phyloP scores from a whole-genome alignment of 2,113 vertebrate species.

The Pteronura brasiliensis region DNA sequence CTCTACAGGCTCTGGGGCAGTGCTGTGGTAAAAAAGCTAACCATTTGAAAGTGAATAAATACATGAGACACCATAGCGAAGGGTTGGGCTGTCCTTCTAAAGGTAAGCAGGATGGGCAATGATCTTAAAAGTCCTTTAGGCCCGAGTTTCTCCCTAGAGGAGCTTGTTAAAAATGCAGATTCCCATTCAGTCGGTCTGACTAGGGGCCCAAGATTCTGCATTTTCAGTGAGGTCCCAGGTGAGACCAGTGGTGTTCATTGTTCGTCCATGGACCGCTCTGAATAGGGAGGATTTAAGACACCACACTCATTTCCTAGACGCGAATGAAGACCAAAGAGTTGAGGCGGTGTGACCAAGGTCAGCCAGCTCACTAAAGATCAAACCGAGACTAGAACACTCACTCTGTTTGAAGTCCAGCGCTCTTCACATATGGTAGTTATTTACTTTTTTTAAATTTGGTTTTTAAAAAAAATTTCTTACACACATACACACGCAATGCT shows the following conservation, averaged over 20 bases:
- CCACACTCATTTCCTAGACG: not conserved
- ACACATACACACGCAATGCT: not conserved
- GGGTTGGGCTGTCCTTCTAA: not conserved
- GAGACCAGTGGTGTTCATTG: rapidly evolving
- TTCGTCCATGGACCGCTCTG: rapidly evolving
- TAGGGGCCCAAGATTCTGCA: not conserved
- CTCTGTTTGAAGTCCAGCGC: not conserved
- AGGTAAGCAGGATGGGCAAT: not conserved
- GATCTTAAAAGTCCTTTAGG: not conserved
- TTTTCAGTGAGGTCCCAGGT: not conserved
- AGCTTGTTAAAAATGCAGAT: conserved; percentile 3
- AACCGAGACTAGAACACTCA: not conserved
- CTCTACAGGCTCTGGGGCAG: conserved; percentile 56
- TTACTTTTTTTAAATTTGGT: not conserved
- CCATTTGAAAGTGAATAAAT: conserved; percentile 38
- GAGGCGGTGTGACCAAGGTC: not conserved
- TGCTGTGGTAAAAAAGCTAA: not conserved
- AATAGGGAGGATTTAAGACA: not conserved
- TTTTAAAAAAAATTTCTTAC: not conserved
- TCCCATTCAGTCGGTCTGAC: not conserved
- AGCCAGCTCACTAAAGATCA: not conserved
- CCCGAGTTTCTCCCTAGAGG: not conserved
- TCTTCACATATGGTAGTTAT: not conserved
- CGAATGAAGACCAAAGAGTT: not conserved
- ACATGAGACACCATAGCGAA: no score